Base-by-base conservation (phyloP, 2,888 invertebrate genomes). In the Conus canariensis region DNA sequence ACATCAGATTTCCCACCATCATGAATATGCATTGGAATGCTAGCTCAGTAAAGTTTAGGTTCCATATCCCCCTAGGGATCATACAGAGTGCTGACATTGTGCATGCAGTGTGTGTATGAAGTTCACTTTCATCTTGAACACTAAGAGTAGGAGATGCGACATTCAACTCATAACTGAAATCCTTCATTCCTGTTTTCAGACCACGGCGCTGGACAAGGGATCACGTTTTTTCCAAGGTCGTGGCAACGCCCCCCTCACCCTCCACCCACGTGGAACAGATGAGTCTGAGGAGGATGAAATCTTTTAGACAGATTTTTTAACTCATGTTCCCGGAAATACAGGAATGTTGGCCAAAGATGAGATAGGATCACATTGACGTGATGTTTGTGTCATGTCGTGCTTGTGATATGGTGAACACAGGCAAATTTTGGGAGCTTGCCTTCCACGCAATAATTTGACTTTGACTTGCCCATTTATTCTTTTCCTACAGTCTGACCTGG, bases 201-300 rank as follows among this genome's bases (percentile, higher is more conserved):
- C 94, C 0, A 95, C 96, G 22, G 95, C 96, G 8, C 91, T 96
- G 86, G 96, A 96, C 93, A 95, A 95, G 92, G 95, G 93, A 7
- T 96, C 96, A 0, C 92, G 95, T 56, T 96, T 93, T 90, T 96
- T 96, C 91, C 95, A 95, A 90, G 95, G 96, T 1, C 92, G 94
- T 16, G 93, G 93, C 12, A 64, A 85, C 58, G 90, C 93, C 45
- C 92, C 93, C 58, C 91, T 93, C 64, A 91, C 93, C 12, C 91
- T 93, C 14, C 91, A 93, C 22, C 92, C 92, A 59, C 92, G 92
- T 8, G 91, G 92, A 8, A 85, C 85, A 14, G 89, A 91, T 14
- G 90, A 89, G 4, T 90, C 89, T 6, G 93, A 92, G 56, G 93
- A 92, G n/a, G 93, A 93, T 77, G 94, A 94, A 90, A 91, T 93